Evolutionary conservation across 2,797 vertebrate species (phyloP).

Genomic region (Macroramphosus scolopax): DNA sequence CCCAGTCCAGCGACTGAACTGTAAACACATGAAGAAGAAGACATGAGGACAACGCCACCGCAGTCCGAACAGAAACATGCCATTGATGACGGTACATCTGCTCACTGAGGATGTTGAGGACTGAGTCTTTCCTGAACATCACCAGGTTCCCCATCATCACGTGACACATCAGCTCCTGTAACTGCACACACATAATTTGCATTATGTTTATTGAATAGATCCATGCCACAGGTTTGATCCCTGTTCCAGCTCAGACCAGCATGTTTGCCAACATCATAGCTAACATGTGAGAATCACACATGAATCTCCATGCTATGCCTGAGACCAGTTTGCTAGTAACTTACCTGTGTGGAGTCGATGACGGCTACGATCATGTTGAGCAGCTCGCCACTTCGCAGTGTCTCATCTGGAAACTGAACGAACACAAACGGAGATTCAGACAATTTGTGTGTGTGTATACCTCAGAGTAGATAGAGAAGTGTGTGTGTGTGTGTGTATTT

Average conservation of each 20-base stretch:
- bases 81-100: no score
- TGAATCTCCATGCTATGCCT: no score
- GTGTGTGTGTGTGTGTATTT: slow-evolving; percentile 5
- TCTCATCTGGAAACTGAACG: slow-evolving; percentile 92
- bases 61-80: no score
- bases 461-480: background rate
- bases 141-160: slow-evolving; percentile 98
- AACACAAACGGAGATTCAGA: background rate
- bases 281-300: no score
- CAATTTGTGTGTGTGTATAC: background rate
- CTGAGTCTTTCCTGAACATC: slow-evolving; percentile 96
- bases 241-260: no score
- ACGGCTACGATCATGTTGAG: slow-evolving; percentile 98
- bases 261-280: no score
- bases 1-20: slow-evolving; percentile 97
- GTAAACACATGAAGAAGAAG: background rate
- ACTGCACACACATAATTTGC: slow-evolving; percentile 68
- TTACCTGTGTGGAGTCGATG: slow-evolving; percentile 87
- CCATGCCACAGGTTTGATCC: no score
- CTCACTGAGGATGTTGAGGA: slow-evolving; percentile 96
- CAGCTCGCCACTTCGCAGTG: slow-evolving; percentile 90
- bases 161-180: slow-evolving; percentile 96
- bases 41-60: background rate
- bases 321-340: no score
- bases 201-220: no score